phyloP scores from a whole-genome alignment of 2,888 invertebrate genomes.

The Parapristionchus giblindavisi region DNA sequence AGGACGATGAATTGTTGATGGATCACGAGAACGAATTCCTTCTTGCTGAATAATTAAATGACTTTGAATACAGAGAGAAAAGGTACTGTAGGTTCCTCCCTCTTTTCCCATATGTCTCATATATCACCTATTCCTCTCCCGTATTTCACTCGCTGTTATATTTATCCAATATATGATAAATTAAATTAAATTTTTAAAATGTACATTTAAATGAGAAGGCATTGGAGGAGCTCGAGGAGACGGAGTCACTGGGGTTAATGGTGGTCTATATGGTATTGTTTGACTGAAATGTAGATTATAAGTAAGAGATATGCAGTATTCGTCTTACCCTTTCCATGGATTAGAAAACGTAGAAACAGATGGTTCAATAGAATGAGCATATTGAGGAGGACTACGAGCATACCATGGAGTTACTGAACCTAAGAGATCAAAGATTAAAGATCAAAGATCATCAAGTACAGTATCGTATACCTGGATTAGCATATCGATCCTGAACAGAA shows the following conservation, averaged over 20 bases:
- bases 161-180: too few relatives aligned
- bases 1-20: slow-evolving; percentile 28
- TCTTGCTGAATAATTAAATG: too few relatives aligned
- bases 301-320: not conserved
- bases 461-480: not conserved
- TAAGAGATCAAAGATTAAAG: slow-evolving; percentile 11
- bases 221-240: slow-evolving; percentile 30
- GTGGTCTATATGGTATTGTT: slow-evolving; percentile 6
- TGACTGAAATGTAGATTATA: not conserved
- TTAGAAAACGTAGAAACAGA: not conserved
- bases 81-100: not conserved
- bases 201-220: slow-evolving; percentile 16
- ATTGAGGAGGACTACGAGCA: slow-evolving; percentile 25
- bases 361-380: slow-evolving; percentile 32
- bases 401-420: slow-evolving; percentile 29
- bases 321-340: not conserved
- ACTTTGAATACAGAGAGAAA: not conserved
- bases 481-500: not conserved
- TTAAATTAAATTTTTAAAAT: not conserved
- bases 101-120: too few relatives aligned
- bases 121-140: too few relatives aligned
- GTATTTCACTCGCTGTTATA: too few relatives aligned
- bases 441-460: not conserved
- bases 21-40: too few relatives aligned
- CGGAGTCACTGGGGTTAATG: slow-evolving; percentile 16